Percentiles rank a stretch among this genome's conserved stretches.
phyloP scores from a whole-genome alignment of 2,797 vertebrate genomes.

The Sitta carolinensis region DNA sequence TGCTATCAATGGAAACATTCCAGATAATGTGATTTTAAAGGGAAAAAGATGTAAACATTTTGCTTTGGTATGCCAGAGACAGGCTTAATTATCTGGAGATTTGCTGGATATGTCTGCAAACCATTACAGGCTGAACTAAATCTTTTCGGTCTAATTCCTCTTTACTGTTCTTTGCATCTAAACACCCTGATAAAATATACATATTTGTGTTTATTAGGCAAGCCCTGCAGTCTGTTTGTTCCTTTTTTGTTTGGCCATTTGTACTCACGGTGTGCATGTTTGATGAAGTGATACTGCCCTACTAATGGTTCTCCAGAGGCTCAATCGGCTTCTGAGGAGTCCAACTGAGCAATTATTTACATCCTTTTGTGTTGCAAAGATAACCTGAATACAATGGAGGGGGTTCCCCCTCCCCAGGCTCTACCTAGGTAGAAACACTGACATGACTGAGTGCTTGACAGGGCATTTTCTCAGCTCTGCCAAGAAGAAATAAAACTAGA shows the following conservation, averaged over 20 bases:
- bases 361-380: neutral
- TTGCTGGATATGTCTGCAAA: neutral
- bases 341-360: neutral
- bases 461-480: neutral
- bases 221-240: neutral
- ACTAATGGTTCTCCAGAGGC: neutral
- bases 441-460: neutral
- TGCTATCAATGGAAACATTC: neutral
- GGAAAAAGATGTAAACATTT: conserved; percentile 9
- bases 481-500: neutral
- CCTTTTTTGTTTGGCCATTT: neutral
- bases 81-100: conserved; percentile 9
- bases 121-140: conserved; percentile 5
- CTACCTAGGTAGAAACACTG: neutral
- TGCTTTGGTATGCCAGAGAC: conserved; percentile 21
- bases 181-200: conserved; percentile 7
- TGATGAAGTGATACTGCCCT: neutral
- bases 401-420: neutral
- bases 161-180: neutral
- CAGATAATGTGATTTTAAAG: conserved; percentile 22
- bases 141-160: neutral
- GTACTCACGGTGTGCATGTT: fast-evolving
- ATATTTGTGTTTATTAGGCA: neutral
- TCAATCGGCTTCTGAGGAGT: neutral
- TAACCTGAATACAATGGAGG: neutral